Evolutionary conservation across 2,888 invertebrate species (phyloP).

Genomic region (Nipponacmea schrenckii): DNA sequence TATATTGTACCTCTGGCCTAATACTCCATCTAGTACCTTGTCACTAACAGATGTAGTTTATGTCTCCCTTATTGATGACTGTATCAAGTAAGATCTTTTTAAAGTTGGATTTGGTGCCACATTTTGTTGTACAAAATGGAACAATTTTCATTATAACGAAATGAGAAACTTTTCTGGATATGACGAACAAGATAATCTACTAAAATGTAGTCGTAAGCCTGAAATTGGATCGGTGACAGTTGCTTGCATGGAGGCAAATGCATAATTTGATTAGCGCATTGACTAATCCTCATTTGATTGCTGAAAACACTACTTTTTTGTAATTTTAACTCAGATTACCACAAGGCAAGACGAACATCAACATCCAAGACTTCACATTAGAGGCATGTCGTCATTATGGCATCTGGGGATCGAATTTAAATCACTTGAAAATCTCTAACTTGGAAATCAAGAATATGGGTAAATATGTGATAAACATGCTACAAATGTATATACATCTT

Average conservation of each 20-base stretch:
- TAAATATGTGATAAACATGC: slow-evolving; percentile 14
- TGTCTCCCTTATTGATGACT: slow-evolving; percentile 35
- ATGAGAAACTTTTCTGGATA: no score
- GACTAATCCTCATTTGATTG: no score
- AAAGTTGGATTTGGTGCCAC: neutral
- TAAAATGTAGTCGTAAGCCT: no score
- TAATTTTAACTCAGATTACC: neutral
- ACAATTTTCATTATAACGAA: no score
- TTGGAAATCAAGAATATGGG: slow-evolving; percentile 48
- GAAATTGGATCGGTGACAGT: no score
- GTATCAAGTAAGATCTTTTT: slow-evolving; percentile 33
- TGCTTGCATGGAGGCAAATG: no score
- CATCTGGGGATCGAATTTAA: slow-evolving; percentile 17
- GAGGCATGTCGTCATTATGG: slow-evolving; percentile 44
- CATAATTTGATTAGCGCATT: no score
- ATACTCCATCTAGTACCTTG: slow-evolving; percentile 31
- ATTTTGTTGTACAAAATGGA: no score
- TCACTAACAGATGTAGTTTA: slow-evolving; percentile 35
- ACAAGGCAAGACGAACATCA: slow-evolving; percentile 13
- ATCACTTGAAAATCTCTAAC: slow-evolving; percentile 28
- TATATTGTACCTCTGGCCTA: slow-evolving; percentile 46
- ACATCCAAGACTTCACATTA: slow-evolving; percentile 39
- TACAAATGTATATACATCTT: neutral
- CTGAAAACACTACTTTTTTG: no score
- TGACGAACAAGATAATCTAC: no score